These are phyloP conservation scores for Psammodynastes pulverulentus DNA, from an alignment of 2,113 vertebrate genomes.

Conservation along the genomic window DNA sequence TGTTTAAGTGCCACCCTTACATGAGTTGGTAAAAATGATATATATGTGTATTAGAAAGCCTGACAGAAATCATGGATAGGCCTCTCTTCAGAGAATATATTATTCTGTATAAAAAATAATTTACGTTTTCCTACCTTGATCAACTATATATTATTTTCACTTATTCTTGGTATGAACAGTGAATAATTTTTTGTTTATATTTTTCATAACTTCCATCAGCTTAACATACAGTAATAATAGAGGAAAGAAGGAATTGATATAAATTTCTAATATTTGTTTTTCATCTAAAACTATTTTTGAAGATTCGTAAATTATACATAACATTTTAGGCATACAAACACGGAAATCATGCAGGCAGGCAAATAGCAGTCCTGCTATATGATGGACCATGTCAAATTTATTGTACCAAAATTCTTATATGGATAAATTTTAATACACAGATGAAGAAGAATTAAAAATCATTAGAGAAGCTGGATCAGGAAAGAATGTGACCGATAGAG, in stretches of 20 bases:
- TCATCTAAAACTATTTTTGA: neutral
- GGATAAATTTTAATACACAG: neutral
- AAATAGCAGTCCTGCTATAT: neutral
- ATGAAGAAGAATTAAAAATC: neutral
- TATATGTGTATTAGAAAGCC: neutral
- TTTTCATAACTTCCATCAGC: neutral
- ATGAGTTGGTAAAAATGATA: slow-evolving; percentile 3
- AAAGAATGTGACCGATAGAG: neutral
- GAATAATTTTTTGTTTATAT: neutral
- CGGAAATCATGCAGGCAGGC: neutral
- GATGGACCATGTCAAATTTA: neutral
- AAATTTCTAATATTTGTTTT: neutral
- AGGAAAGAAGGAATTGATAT: neutral
- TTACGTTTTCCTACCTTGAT: neutral
- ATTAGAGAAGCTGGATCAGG: neutral
- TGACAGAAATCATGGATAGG: neutral
- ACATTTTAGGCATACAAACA: neutral
- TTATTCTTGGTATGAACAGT: neutral
- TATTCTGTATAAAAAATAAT: neutral
- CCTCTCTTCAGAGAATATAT: neutral
- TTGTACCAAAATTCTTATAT: neutral
- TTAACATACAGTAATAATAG: neutral
- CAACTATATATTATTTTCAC: slow-evolving; percentile 16
- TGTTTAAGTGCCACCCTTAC: neutral
- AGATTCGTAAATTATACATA: neutral